A percentile compares a stretch with the other conserved stretches of the same genome.
Evolutionary conservation across 2,888 invertebrate species (phyloP).

Genomic region (Microplitis manilae): DNA sequence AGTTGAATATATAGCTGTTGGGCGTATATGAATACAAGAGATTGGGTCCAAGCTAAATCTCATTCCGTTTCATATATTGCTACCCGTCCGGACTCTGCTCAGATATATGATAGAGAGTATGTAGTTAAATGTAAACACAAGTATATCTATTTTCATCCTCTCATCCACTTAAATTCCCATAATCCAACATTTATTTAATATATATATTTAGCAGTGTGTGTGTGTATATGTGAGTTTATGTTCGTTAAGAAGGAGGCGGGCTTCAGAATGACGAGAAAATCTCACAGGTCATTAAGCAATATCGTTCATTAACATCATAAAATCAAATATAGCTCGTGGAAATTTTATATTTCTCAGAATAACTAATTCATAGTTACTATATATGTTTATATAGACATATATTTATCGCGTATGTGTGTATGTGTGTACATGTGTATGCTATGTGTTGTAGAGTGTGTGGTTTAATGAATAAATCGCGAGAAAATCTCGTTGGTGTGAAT

Average conservation of each 20-base stretch:
- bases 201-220: background rate
- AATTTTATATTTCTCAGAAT: background rate
- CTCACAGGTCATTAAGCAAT: slow-evolving; percentile 26
- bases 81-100: background rate
- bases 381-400: no score
- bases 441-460: background rate
- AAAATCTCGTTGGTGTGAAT: slow-evolving; percentile 28
- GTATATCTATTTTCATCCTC: background rate
- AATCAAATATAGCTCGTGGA: background rate
- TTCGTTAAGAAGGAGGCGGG: slow-evolving; percentile 28
- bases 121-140: slow-evolving; percentile 1
- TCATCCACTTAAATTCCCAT: background rate
- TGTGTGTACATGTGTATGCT: no score
- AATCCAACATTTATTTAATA: background rate
- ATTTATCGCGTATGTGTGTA: no score
- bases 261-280: slow-evolving; percentile 16
- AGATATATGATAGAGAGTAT: slow-evolving; percentile 10
- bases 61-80: background rate
- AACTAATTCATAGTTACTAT: background rate
- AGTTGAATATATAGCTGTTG: background rate
- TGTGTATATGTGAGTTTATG: slow-evolving; percentile 14
- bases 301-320: slow-evolving; percentile 2
- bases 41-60: slow-evolving; percentile 7
- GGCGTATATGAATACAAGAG: slow-evolving; percentile 15
- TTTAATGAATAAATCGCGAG: slow-evolving; percentile 32